A percentile compares a stretch with the other conserved stretches of the same genome.
These are phyloP conservation scores for Scopus umbretta DNA, from an alignment of 2,113 vertebrate species.

Conservation along the genomic window DNA sequence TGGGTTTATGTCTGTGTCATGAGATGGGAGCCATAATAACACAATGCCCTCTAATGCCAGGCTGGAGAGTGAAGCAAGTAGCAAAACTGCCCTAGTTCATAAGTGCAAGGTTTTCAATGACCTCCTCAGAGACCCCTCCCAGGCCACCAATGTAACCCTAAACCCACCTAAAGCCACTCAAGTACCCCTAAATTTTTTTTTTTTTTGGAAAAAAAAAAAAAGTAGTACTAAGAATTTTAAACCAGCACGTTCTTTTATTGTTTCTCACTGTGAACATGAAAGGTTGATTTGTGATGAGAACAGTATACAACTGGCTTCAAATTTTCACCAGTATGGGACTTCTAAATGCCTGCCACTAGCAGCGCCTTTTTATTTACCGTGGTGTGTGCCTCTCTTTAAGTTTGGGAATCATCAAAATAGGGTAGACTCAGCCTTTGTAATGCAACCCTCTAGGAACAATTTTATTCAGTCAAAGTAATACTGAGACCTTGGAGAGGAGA, in stretches of 20 bases:
- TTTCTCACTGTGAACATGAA: conserved; percentile 10
- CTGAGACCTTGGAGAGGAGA: conserved; percentile 52
- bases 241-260: not conserved
- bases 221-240: not conserved
- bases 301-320: not conserved
- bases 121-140: not conserved
- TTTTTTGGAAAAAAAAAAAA: not conserved
- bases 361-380: conserved; percentile 45
- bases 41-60: not conserved
- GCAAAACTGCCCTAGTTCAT: not conserved
- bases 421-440: conserved; percentile 51
- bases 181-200: not conserved
- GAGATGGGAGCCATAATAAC: not conserved
- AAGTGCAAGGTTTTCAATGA: not conserved
- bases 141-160: not conserved
- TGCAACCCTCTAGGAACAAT: conserved; percentile 59
- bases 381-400: conserved; percentile 28
- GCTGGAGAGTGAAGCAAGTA: not conserved
- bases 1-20: not conserved
- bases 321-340: conserved; percentile 41
- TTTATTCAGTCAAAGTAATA: conserved; percentile 57
- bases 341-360: conserved; percentile 41
- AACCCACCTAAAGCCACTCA: not conserved
- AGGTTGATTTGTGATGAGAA: conserved; percentile 36
- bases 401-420: conserved; percentile 61